Evolutionary conservation across 2,888 invertebrate genomes (phyloP), one percentile per base, ranked within the genome.

Genomic region (Lamellibrachia columna): DNA sequence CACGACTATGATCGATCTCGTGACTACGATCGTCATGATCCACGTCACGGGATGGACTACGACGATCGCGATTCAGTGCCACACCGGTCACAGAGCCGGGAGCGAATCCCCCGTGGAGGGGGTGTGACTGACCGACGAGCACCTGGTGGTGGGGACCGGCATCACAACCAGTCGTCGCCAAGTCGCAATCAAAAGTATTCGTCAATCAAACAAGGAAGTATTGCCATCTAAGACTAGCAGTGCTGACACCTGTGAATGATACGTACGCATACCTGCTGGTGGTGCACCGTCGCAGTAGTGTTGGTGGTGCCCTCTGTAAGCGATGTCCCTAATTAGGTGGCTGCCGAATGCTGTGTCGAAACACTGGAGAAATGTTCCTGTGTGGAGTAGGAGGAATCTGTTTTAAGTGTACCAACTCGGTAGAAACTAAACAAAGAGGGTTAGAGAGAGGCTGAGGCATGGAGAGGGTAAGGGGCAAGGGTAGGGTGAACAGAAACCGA

Each of bases 161-260:
- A 60, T 22, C 60, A 92, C 58, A 91, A 91, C 90, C 90, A 93
- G 52, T 53, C 52, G 22, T 92, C 92, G 28, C 92, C 91, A 52
- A 60, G 90, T 52, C 91, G 92, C 28, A 91, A 58, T 60, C 92
- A 91, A 60, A 93, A 92, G 92, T 92, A 94, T 93, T 94, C 94
- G 92, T 94, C 95, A 91, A 93, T 95, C 91, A 95, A 95, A 93
- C 95, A 95, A 93, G 95, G 95, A 92, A 95, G 95, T 94, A 95
- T 95, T 94, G 95, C 95, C 93, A 95, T 95, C 93, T 95, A 95
- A 92, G n/a, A 6, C 15, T 75, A 15, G 75, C 75, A 6, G 75
- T 22, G 75, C 22, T 22, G 75, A 75, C 75, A 75, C 75, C 15
- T 15, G 75, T 75, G 75, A n/a, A 75, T 75, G 75, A 75, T 75